A percentile compares a stretch with the other conserved stretches of the same genome.
Conservation (phyloP, 1,140 invertebrate genomes). For the Zaprionus nigranus region DNA sequence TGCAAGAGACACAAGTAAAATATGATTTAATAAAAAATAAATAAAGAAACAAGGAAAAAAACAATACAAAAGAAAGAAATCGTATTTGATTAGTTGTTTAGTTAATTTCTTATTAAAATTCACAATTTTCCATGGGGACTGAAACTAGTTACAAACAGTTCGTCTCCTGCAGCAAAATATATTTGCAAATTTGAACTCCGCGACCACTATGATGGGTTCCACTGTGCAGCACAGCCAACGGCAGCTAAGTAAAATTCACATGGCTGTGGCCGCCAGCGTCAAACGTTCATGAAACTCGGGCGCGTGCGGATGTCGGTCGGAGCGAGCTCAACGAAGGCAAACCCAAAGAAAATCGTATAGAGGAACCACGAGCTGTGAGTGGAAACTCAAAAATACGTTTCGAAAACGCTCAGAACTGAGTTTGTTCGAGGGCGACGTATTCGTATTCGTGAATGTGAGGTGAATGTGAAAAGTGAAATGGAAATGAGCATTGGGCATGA, state of each 20-base stretch:
- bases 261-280: constrained; percentile 58
- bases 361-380: constrained; percentile 15
- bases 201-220: background rate
- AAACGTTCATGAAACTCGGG: constrained; percentile 77
- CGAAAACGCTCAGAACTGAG: constrained; percentile 39
- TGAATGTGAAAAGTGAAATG: constrained; percentile 74
- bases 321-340: constrained; percentile 34
- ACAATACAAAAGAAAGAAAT: too few relatives aligned
- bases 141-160: too few relatives aligned
- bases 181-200: too few relatives aligned
- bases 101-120: too few relatives aligned
- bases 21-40: background rate
- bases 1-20: background rate
- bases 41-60: too few relatives aligned
- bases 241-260: constrained; percentile 75
- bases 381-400: constrained; percentile 42
- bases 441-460: constrained; percentile 8
- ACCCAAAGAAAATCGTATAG: constrained; percentile 21
- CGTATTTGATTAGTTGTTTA: too few relatives aligned
- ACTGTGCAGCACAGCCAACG: constrained; percentile 41
- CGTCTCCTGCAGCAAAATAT: too few relatives aligned
- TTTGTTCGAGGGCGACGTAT: constrained; percentile 3
- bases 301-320: constrained; percentile 70
- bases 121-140: too few relatives aligned
- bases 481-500: constrained; percentile 71